Percentiles rank a stretch among this genome's conserved stretches.
phyloP scores from a whole-genome alignment of 2,888 invertebrate species.

The Lasiommata megera region DNA sequence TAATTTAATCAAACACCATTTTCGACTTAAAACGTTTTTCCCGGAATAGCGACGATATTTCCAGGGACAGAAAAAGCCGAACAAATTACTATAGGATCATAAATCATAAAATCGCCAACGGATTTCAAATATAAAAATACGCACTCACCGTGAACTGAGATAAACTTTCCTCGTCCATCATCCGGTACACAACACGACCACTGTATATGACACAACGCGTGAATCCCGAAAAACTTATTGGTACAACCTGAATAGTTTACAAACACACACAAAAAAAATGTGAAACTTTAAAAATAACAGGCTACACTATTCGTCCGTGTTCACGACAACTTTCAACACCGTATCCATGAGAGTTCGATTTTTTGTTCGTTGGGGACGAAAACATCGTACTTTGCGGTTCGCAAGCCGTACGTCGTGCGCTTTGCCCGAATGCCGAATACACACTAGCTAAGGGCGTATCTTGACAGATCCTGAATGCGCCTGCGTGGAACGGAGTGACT shows the following conservation, averaged over 20 bases:
- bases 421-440: constrained; percentile 51
- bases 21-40: no score
- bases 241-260: constrained; percentile 35
- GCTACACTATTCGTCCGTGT: constrained; percentile 35
- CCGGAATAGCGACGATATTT: no score
- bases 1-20: no score
- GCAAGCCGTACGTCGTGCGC: constrained; percentile 46
- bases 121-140: constrained; percentile 28
- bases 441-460: constrained; percentile 72
- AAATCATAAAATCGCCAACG: constrained; percentile 28
- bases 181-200: constrained; percentile 61
- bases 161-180: constrained; percentile 60
- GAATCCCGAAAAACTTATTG: constrained; percentile 38
- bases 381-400: constrained; percentile 42
- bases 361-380: constrained; percentile 46
- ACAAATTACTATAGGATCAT: not conserved
- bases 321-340: constrained; percentile 51
- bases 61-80: not conserved
- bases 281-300: constrained; percentile 27
- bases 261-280: constrained; percentile 34
- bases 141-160: constrained; percentile 60
- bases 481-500: constrained; percentile 73
- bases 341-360: constrained; percentile 48
- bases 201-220: constrained; percentile 40
- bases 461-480: constrained; percentile 60